These are phyloP conservation scores for Peribatodes rhomboidaria DNA, from an alignment of 2,888 invertebrate genomes.

Conservation along the genomic window DNA sequence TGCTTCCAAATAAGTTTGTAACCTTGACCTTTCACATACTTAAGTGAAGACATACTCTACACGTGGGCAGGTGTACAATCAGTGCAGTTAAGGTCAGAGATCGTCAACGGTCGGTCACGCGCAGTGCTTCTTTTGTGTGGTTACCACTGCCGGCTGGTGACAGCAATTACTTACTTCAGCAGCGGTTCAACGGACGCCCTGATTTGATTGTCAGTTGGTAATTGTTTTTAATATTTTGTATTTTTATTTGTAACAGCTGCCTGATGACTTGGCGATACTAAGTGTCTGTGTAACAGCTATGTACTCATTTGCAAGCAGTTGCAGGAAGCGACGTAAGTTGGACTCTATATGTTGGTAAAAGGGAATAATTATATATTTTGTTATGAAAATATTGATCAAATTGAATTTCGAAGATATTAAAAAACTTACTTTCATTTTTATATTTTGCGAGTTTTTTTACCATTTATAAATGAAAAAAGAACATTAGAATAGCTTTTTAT, in stretches of 20 bases:
- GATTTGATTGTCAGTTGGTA: constrained; percentile 36
- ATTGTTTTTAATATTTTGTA: constrained; percentile 17
- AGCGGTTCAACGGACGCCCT: constrained; percentile 40
- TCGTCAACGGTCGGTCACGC: constrained; percentile 59
- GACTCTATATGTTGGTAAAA: too few relatives aligned
- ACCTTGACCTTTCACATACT: constrained; percentile 14
- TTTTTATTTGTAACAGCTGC: background rate
- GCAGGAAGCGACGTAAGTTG: too few relatives aligned
- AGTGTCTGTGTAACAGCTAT: too few relatives aligned
- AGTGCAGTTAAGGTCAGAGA: constrained; percentile 52
- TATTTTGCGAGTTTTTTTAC: too few relatives aligned
- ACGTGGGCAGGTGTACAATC: constrained; percentile 38
- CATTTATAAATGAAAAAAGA: too few relatives aligned
- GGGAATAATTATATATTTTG: too few relatives aligned
- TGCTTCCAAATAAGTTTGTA: background rate
- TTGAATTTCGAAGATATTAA: too few relatives aligned
- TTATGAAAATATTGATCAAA: too few relatives aligned
- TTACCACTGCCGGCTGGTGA: constrained; percentile 21
- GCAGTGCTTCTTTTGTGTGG: constrained; percentile 48
- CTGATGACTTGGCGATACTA: background rate
- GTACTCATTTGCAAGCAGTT: too few relatives aligned
- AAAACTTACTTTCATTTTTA: too few relatives aligned
- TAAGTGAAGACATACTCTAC: constrained; percentile 18
- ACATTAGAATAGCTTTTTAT: too few relatives aligned
- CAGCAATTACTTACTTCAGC: constrained; percentile 32